Evolutionary conservation across 2,113 vertebrate species (phyloP).

Genomic region (Crotalus viridis): DNA sequence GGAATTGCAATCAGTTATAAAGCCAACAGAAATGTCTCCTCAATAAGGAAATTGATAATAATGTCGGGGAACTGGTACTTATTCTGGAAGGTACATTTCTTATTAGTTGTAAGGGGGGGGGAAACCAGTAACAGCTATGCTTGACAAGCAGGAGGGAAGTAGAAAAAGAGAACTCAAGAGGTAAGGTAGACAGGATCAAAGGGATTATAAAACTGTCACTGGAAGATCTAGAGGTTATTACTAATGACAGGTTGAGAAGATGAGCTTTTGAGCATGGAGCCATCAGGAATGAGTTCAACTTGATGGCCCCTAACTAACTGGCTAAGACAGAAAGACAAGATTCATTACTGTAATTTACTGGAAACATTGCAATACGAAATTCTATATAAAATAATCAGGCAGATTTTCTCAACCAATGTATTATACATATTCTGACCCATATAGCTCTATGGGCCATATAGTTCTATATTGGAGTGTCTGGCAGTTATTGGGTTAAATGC

Average conservation of each 20-base stretch:
- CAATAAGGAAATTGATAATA: background rate
- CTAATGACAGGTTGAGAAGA: background rate
- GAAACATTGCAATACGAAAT: background rate
- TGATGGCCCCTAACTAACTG: background rate
- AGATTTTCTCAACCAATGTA: background rate
- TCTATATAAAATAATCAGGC: background rate
- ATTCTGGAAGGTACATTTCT: background rate
- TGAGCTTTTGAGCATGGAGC: background rate
- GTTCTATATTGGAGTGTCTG: too few relatives aligned
- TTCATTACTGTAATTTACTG: background rate
- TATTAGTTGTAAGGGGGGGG: background rate
- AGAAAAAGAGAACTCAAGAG: background rate
- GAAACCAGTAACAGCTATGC: background rate
- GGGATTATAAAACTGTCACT: background rate
- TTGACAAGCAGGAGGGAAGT: background rate
- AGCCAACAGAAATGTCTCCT: background rate
- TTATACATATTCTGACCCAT: too few relatives aligned
- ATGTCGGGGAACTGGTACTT: background rate
- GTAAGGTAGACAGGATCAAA: background rate
- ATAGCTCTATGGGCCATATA: too few relatives aligned
- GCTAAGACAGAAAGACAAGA: background rate
- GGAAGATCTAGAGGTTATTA: background rate
- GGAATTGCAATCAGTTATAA: background rate
- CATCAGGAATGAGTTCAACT: background rate
- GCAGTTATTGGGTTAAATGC: too few relatives aligned